Conservation (phyloP, 2,797 vertebrate genomes). For the Gymnoscopelus microlampas region DNA sequence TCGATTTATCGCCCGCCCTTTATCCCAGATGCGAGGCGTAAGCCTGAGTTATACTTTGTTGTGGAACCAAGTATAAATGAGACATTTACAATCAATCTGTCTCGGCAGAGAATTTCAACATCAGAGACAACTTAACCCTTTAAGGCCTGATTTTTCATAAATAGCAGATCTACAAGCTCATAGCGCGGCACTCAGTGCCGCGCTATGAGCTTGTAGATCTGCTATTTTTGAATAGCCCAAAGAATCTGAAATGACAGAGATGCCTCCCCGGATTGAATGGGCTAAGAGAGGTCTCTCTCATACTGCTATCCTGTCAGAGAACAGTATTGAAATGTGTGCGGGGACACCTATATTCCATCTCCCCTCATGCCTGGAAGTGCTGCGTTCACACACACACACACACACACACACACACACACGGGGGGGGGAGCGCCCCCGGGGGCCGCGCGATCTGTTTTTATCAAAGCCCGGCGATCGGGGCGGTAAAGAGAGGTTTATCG, state of each 20-base stretch:
- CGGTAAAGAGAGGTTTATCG: slow-evolving; percentile 63
- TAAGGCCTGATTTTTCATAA: too few relatives aligned
- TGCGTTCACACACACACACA: slow-evolving; percentile 8
- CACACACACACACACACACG: slow-evolving; percentile 19
- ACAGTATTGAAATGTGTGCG: slow-evolving; percentile 23
- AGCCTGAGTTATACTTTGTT: too few relatives aligned
- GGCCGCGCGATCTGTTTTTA: slow-evolving; percentile 47
- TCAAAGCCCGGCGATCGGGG: slow-evolving; percentile 56
- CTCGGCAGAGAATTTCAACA: too few relatives aligned
- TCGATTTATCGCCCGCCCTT: slow-evolving; percentile 2
- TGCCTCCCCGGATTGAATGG: not conserved
- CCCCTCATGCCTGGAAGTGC: slow-evolving; percentile 36
- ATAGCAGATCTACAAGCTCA: too few relatives aligned
- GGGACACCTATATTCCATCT: slow-evolving; percentile 51
- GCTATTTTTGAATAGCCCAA: too few relatives aligned
- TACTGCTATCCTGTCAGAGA: slow-evolving; percentile 22
- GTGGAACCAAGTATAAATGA: too few relatives aligned
- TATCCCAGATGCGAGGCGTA: too few relatives aligned
- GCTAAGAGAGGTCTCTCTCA: slow-evolving; percentile 22
- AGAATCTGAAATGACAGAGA: too few relatives aligned
- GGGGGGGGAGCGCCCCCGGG: slow-evolving; percentile 9
- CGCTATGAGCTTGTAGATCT: too few relatives aligned
- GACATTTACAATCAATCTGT: too few relatives aligned
- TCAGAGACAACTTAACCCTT: slow-evolving; percentile 31
- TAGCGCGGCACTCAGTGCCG: too few relatives aligned